Evolutionary conservation across 2,888 invertebrate genomes (phyloP).

Genomic region (Horisme vitalbata): DNA sequence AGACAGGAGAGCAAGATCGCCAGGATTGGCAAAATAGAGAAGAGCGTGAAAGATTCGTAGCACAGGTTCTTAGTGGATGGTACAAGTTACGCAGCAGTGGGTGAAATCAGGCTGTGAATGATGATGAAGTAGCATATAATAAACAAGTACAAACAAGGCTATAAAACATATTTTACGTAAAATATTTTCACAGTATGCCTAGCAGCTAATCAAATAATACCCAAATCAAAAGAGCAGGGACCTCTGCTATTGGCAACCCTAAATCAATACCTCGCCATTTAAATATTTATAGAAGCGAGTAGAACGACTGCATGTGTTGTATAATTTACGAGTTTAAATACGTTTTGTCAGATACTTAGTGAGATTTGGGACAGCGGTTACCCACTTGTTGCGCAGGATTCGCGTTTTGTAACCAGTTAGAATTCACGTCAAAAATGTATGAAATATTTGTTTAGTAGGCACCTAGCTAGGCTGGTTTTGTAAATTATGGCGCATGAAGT

Average conservation of each 20-base stretch:
- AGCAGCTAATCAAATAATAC: no score
- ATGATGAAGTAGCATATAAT: no score
- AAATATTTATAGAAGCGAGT: slow-evolving; percentile 27
- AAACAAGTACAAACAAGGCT: no score
- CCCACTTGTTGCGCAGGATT: slow-evolving; percentile 30
- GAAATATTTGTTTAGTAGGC: slow-evolving; percentile 18
- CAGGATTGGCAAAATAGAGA: no score
- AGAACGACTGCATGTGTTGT: slow-evolving; percentile 27
- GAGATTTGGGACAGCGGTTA: slow-evolving; percentile 27
- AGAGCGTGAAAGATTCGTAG: no score
- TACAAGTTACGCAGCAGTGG: no score
- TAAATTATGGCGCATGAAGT: slow-evolving; percentile 4
- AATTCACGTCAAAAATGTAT: slow-evolving; percentile 20
- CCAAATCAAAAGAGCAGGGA: neutral
- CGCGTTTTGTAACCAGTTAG: slow-evolving; percentile 22
- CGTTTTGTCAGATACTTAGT: slow-evolving; percentile 22
- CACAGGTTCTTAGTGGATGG: no score
- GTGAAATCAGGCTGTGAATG: no score
- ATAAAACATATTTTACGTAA: no score
- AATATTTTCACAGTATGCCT: no score
- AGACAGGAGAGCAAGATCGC: no score
- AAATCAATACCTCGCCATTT: slow-evolving; percentile 23
- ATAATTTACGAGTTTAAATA: slow-evolving; percentile 35
- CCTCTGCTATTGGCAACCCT: slow-evolving; percentile 5
- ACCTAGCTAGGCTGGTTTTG: no score